Evolutionary conservation across 2,797 vertebrate genomes (phyloP).

Genomic region (Paedocypris micromegethes): DNA sequence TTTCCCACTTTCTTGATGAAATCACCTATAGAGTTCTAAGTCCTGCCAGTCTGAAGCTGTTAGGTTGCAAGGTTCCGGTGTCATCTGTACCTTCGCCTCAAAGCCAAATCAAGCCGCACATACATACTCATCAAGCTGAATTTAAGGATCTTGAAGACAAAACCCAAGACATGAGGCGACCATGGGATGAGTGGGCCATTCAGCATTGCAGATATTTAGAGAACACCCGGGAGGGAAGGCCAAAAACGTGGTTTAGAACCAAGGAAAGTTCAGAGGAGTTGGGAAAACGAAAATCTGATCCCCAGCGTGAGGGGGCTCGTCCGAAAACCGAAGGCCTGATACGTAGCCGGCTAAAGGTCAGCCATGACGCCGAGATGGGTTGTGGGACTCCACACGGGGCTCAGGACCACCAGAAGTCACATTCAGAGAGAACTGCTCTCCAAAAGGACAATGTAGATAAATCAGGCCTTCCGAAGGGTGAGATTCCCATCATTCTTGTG

Average conservation of each 20-base stretch:
- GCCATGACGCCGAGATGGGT: slow-evolving; percentile 42
- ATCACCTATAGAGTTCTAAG: slow-evolving; percentile 75
- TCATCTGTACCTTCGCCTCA: background rate
- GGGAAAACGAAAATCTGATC: slow-evolving; percentile 15
- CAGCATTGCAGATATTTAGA: slow-evolving; percentile 42
- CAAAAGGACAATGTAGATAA: slow-evolving; percentile 37
- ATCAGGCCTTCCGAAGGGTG: slow-evolving; percentile 23
- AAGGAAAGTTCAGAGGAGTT: slow-evolving; percentile 30
- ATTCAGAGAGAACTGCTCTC: slow-evolving; percentile 21
- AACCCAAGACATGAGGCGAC: slow-evolving; percentile 41
- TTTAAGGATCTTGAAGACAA: slow-evolving; percentile 32
- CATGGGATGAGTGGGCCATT: slow-evolving; percentile 60
- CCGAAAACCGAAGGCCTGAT: slow-evolving; percentile 34
- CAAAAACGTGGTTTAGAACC: slow-evolving; percentile 52
- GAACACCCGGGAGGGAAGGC: slow-evolving; percentile 47
- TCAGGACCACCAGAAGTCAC: slow-evolving; percentile 26
- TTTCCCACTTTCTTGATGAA: slow-evolving; percentile 83
- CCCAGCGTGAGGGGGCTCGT: slow-evolving; percentile 26
- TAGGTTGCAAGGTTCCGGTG: slow-evolving; percentile 38
- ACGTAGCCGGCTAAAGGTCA: slow-evolving; percentile 27
- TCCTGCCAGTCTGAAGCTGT: slow-evolving; percentile 61
- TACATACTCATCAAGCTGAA: slow-evolving; percentile 5
- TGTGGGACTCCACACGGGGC: slow-evolving; percentile 14
- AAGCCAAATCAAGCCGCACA: slow-evolving; percentile 24
- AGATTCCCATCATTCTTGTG: slow-evolving; percentile 29